Conservation (phyloP, 2,113 vertebrate species). For the Lepisosteus osseus region DNA sequence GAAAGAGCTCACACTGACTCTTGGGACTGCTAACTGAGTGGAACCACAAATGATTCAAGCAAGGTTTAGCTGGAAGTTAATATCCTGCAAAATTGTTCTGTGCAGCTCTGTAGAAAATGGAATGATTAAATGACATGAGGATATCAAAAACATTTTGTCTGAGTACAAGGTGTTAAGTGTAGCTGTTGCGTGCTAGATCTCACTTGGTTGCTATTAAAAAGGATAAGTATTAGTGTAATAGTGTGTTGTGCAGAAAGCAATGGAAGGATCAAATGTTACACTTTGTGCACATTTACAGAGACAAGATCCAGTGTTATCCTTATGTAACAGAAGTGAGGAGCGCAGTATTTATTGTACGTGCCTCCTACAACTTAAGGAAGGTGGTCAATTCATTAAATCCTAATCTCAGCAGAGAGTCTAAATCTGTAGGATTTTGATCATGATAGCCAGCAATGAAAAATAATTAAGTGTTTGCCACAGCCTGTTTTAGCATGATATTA, state of each 20-base stretch:
- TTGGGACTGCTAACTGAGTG: conserved; percentile 69
- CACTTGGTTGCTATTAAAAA: conserved; percentile 69
- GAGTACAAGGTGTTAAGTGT: conserved; percentile 72
- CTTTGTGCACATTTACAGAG: conserved; percentile 1
- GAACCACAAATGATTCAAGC: conserved; percentile 76
- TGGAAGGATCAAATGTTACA: conserved; percentile 5
- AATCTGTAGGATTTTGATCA: no score
- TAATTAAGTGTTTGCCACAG: no score
- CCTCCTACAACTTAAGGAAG: no score
- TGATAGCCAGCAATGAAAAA: no score
- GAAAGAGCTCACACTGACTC: conserved; percentile 59
- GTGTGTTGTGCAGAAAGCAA: conserved; percentile 18
- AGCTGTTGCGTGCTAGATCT: conserved; percentile 47
- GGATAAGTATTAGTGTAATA: conserved; percentile 58
- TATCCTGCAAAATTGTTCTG: conserved; percentile 80
- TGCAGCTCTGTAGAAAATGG: conserved; percentile 62
- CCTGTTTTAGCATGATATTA: no score
- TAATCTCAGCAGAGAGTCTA: no score
- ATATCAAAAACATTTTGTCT: conserved; percentile 74
- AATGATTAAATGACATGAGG: conserved; percentile 75
- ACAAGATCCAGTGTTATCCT: neutral
- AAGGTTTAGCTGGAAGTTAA: conserved; percentile 77
- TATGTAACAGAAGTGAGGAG: no score
- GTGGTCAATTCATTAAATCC: no score
- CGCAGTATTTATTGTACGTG: no score